phyloP scores from a whole-genome alignment of 2,888 invertebrate species.

The Crossocerus cetratus region DNA sequence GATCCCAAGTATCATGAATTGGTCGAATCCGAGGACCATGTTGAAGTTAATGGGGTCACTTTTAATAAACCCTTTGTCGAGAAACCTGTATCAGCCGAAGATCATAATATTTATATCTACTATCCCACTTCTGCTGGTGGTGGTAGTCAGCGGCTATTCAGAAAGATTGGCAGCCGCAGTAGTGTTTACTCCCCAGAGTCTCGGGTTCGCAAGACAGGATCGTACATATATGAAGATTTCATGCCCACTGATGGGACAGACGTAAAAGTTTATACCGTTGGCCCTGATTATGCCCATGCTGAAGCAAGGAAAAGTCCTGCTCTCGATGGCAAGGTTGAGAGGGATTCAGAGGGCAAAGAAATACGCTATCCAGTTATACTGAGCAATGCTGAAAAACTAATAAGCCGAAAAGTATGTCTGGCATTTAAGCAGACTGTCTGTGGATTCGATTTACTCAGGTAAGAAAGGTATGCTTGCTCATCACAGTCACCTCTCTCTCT shows the following conservation, averaged over 20 bases:
- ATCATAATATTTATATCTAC: constrained; percentile 99
- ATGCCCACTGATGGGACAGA: constrained; percentile 98
- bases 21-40: constrained; percentile 97
- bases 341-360: constrained; percentile 98
- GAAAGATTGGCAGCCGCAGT: constrained; percentile 99
- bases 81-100: constrained; percentile 99
- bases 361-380: constrained; percentile 99
- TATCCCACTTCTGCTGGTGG: constrained; percentile 99
- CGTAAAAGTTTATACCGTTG: constrained; percentile 96
- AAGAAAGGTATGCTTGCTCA: constrained; percentile 43
- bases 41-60: constrained; percentile 95
- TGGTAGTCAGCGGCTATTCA: constrained; percentile 97
- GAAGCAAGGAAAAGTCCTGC: constrained; percentile 99
- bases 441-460: constrained; percentile 97
- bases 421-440: constrained; percentile 99
- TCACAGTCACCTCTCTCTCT: too few species aligned
- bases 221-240: constrained; percentile 99
- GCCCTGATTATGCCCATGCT: constrained; percentile 99
- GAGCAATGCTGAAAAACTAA: constrained; percentile 97
- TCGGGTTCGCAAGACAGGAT: constrained; percentile 96
- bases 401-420: constrained; percentile 97
- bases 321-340: constrained; percentile 97
- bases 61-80: constrained; percentile 99
- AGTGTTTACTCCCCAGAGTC: constrained; percentile 99
- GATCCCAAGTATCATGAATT: constrained; percentile 94